Evolutionary conservation across 1,140 invertebrate genomes (phyloP), one percentile per base, ranked within the genome.

Genomic region (Dolichoris vasculosae): DNA sequence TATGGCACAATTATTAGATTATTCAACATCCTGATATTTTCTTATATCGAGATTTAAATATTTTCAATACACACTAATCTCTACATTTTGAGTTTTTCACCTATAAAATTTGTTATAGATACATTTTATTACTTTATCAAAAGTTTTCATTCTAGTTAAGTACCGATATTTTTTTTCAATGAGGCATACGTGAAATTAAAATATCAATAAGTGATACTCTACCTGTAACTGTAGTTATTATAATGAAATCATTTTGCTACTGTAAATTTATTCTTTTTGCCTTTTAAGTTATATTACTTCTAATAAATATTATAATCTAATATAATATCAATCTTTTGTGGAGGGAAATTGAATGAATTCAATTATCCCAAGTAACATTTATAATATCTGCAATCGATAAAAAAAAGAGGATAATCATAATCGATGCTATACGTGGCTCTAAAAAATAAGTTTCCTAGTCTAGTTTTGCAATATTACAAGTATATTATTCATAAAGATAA

Each of bases 271-370:
- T 38, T 75, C 59, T 82, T 15, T 59, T 55, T 20, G 48, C 69
- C 15, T 30, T 63, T 4, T 51, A 40, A 78, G 48, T 83, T 63
- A 83, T 35, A 30, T 67, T 20, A 46, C 11, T 40, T 55, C 83
- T 38, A 6, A 67, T 75, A 64, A 17, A 59, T 64, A 77, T 67
- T 43, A 43, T 13, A 35, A 3, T 82, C 0, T 35, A 38, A 0
- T 46, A 51, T 30, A 30, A n/a, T n/a, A n/a, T 35, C 11, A 48
- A 48, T 3, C 30, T 55, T 76, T 83, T 30, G 30, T 9, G 59
- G 46, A 69, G 71, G 32, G 43, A 84, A 84, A 84, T 79, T 6
- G 13, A 46, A 6, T 59, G 46, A 84, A 84, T 69, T 71, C 40
- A 43, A 78, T 78, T 79, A 79, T 71, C 32, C 32, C 11, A 26